phyloP scores from a whole-genome alignment of 2,113 vertebrate genomes.

The Mola mola region DNA sequence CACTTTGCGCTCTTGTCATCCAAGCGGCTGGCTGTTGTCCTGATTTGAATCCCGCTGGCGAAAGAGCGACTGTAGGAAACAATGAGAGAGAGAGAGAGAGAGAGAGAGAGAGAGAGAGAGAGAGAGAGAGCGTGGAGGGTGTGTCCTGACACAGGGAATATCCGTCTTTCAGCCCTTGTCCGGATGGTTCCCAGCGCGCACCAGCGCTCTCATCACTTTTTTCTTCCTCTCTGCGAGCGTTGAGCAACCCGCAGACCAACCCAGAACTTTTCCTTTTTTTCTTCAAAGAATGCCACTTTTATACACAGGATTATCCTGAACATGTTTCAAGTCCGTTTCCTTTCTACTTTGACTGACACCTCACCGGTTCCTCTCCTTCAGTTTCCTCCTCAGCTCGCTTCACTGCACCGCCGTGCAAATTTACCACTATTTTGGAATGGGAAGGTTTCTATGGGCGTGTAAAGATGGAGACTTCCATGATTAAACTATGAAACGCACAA shows the following conservation, averaged over 20 bases:
- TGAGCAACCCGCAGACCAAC: conserved; percentile 20
- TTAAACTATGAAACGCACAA: neutral
- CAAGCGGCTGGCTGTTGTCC: conserved; percentile 47
- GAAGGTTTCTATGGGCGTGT: conserved; percentile 10
- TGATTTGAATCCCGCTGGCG: conserved; percentile 58
- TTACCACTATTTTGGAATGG: conserved; percentile 55
- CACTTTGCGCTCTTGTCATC: conserved; percentile 46
- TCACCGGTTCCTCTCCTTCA: conserved; percentile 6
- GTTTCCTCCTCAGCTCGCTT: conserved; percentile 40
- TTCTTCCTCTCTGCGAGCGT: neutral
- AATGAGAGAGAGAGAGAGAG: conserved; percentile 56
- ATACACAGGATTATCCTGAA: neutral
- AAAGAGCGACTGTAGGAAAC: conserved; percentile 64
- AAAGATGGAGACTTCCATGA: too few species aligned
- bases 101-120: conserved; percentile 40
- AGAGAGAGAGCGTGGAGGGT: conserved; percentile 66
- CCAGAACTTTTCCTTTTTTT: conserved; percentile 8
- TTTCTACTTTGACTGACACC: neutral
- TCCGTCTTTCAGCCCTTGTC: conserved; percentile 65
- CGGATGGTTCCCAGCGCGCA: conserved; percentile 54
- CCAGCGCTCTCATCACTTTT: conserved; percentile 15
- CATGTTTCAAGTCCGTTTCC: too few species aligned
- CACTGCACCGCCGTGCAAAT: conserved; percentile 63
- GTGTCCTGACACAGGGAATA: conserved; percentile 79
- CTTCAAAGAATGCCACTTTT: conserved; percentile 9